These are phyloP conservation scores for Eulimnadia texana DNA, from an alignment of 1,140 invertebrate genomes.

Conservation along the genomic window DNA sequence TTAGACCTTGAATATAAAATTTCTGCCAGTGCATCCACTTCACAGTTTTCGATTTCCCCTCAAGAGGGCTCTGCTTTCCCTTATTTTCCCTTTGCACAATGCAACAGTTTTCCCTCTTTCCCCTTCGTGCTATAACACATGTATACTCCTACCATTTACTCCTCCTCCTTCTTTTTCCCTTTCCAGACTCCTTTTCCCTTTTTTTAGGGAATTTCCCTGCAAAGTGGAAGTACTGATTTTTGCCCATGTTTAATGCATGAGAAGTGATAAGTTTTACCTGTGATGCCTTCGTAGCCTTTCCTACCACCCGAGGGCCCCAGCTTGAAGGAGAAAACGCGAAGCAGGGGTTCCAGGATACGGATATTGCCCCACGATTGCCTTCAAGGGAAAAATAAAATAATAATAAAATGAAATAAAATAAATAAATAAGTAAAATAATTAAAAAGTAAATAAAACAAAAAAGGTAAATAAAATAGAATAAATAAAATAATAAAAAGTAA, in stretches of 20 bases:
- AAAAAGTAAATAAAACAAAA: too few species aligned
- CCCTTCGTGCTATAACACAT: too few species aligned
- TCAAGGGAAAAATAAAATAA: conserved; percentile 11
- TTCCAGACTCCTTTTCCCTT: too few species aligned
- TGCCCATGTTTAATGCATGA: neutral
- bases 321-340: conserved; percentile 56
- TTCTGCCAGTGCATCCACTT: too few species aligned
- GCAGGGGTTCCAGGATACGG: conserved; percentile 58
- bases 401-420: neutral
- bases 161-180: too few species aligned
- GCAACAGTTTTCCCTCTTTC: too few species aligned
- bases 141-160: too few species aligned
- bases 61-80: too few species aligned
- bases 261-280: conserved; percentile 32
- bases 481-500: neutral
- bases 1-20: too few species aligned
- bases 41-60: neutral
- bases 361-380: conserved; percentile 55
- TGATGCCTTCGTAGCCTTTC: conserved; percentile 59
- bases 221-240: too few species aligned
- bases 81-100: too few species aligned
- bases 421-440: neutral
- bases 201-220: too few species aligned
- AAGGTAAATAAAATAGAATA: neutral
- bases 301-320: conserved; percentile 65